These are phyloP conservation scores for Prunella himalayana DNA, from an alignment of 2,113 vertebrate species.

Conservation along the genomic window DNA sequence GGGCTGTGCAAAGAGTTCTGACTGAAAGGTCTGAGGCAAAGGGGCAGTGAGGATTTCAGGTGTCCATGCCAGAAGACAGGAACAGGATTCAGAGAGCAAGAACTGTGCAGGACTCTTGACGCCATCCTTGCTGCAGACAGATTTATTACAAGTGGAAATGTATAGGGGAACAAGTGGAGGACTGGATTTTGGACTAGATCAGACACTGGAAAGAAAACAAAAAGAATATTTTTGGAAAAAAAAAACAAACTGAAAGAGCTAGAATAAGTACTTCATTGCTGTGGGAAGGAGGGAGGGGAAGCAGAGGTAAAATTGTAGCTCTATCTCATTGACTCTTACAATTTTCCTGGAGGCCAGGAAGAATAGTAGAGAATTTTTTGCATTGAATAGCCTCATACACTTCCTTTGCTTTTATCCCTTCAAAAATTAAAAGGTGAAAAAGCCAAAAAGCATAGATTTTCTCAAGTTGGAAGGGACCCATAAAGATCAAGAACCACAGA, in stretches of 20 bases:
- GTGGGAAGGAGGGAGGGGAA: not conserved
- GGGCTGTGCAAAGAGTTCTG: not conserved
- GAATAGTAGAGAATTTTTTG: not conserved
- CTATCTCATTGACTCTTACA: not conserved
- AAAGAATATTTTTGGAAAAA: not conserved
- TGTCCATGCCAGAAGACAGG: not conserved
- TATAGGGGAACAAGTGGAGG: fast-evolving
- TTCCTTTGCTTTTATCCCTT: not conserved
- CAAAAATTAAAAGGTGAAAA: not conserved
- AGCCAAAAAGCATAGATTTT: not conserved
- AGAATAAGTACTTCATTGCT: not conserved
- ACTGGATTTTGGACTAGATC: not conserved
- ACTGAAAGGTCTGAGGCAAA: not conserved
- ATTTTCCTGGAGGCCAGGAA: not conserved
- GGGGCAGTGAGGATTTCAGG: not conserved
- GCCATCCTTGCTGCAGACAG: not conserved
- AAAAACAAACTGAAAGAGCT: not conserved
- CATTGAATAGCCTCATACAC: not conserved
- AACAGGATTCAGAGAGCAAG: not conserved
- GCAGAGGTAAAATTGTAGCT: not conserved
- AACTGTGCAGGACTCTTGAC: not conserved
- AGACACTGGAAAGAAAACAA: not conserved
- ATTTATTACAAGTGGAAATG: not conserved
- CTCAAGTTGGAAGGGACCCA: not conserved
- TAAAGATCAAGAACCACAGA: not conserved